phyloP scores from a whole-genome alignment of 2,888 invertebrate species.

The Drosophila cracens region DNA sequence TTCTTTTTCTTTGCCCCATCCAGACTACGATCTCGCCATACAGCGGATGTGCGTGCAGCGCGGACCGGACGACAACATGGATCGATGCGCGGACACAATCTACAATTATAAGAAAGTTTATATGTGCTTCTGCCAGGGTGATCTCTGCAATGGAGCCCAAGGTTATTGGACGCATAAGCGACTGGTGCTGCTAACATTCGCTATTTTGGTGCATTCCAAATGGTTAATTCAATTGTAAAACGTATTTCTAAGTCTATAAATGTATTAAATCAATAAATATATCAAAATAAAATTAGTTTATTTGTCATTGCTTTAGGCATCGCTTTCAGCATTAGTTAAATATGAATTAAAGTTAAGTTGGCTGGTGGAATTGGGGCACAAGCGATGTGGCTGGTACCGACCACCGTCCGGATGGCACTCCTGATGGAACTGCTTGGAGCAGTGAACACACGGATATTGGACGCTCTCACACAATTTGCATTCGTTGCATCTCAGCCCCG shows the following conservation, averaged over 20 bases:
- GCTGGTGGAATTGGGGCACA: too few relatives aligned
- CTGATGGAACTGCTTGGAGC: too few relatives aligned
- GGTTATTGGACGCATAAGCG: neutral
- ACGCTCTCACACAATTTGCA: too few relatives aligned
- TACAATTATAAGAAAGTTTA: conserved; percentile 93
- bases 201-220: neutral
- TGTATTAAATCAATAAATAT: neutral
- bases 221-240: neutral
- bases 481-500: too few relatives aligned
- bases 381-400: too few relatives aligned
- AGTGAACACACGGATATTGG: too few relatives aligned
- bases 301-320: neutral
- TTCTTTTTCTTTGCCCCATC: neutral
- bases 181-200: neutral
- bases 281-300: neutral
- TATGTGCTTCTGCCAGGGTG: conserved; percentile 96
- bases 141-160: conserved; percentile 90
- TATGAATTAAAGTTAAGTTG: too few relatives aligned
- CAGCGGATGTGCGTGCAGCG: conserved; percentile 94
- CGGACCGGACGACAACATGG: conserved; percentile 95
- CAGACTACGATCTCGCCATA: conserved; percentile 94
- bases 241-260: neutral
- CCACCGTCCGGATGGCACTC: too few relatives aligned
- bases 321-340: neutral
- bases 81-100: conserved; percentile 94